Percentiles rank a stretch among this genome's conserved stretches.
phyloP scores from a whole-genome alignment of 2,797 vertebrate species.

The Gymnothorax reevesii region DNA sequence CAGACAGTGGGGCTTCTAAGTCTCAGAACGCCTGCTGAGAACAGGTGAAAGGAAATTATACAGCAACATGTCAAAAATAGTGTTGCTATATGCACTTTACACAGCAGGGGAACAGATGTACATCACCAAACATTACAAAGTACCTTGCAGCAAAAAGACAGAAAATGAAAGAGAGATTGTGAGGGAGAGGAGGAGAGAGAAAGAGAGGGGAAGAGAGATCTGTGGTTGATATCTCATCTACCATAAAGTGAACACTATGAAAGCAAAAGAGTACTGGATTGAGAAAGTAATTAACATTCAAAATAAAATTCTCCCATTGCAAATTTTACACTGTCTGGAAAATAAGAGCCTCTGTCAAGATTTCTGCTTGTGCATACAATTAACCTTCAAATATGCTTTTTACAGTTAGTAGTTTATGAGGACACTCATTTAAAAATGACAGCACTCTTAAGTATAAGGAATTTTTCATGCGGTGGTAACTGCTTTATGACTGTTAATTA shows the following conservation, averaged over 20 bases:
- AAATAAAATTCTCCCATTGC: conserved; percentile 45
- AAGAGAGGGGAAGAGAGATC: not conserved
- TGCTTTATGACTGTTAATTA: not conserved
- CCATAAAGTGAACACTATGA: conserved; percentile 40
- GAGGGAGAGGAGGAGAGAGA: too few species aligned
- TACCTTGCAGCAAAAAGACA: conserved; percentile 12
- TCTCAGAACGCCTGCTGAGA: not conserved
- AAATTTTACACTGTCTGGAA: conserved; percentile 13
- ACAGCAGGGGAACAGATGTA: not conserved
- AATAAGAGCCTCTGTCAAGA: not conserved
- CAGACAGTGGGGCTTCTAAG: not conserved
- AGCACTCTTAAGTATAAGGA: not conserved
- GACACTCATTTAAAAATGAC: not conserved
- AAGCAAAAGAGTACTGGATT: conserved; percentile 39
- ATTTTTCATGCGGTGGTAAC: not conserved
- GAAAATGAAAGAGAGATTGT: too few species aligned
- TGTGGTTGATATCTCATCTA: conserved; percentile 42
- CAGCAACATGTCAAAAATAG: not conserved
- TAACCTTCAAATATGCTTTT: not conserved
- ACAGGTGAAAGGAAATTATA: conserved; percentile 26
- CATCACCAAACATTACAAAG: conserved; percentile 44
- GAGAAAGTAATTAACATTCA: conserved; percentile 50
- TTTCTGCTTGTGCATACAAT: not conserved
- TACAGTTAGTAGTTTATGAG: not conserved
- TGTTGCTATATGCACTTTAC: not conserved